Evolutionary conservation across 2,113 vertebrate genomes (phyloP).

Genomic region (Macquaria australasica): DNA sequence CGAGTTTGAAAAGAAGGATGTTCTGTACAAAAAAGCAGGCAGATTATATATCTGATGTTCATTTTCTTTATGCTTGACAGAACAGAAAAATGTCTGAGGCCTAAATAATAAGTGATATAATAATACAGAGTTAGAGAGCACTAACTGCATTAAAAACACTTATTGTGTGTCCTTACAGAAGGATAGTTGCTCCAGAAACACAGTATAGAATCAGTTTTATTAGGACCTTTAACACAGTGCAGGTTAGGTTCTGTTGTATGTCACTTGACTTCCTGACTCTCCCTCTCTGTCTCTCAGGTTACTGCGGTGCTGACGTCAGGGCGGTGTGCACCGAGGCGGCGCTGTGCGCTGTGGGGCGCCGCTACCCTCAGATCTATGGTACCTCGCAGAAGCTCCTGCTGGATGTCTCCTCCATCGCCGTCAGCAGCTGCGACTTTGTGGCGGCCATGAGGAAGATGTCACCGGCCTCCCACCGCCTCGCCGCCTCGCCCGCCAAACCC

Average conservation of each 20-base stretch:
- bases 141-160: too few species aligned
- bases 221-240: background rate
- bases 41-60: too few species aligned
- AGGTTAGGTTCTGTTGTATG: background rate
- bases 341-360: conserved; percentile 90
- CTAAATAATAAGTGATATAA: too few species aligned
- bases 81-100: too few species aligned
- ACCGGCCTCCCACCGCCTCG: conserved; percentile 87
- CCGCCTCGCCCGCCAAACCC: conserved; percentile 85
- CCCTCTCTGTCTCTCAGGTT: conserved; percentile 80
- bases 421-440: conserved; percentile 89
- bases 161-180: too few species aligned
- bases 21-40: too few species aligned
- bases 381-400: conserved; percentile 89
- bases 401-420: conserved; percentile 87
- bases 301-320: conserved; percentile 95
- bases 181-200: too few species aligned
- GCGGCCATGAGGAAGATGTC: conserved; percentile 88
- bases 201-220: too few species aligned
- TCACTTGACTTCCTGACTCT: background rate
- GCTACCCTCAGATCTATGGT: conserved; percentile 93
- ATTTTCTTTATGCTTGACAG: too few species aligned
- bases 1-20: too few species aligned
- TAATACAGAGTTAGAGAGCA: too few species aligned
- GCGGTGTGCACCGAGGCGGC: conserved; percentile 92